Conservation (phyloP, 2,888 invertebrate species). For the Entomobrya multifasciata region DNA sequence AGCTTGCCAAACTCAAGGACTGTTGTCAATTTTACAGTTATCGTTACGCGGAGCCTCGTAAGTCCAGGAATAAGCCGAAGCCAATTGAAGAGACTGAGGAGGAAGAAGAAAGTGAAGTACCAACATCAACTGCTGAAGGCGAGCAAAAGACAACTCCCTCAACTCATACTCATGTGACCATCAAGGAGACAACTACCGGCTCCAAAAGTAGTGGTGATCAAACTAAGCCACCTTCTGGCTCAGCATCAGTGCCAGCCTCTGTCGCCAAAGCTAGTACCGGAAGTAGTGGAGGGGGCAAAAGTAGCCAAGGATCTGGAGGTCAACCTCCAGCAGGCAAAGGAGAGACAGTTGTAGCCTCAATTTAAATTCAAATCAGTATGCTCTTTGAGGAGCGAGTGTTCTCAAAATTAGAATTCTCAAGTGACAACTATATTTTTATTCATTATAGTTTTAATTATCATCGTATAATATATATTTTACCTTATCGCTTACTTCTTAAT, state of each 20-base stretch:
- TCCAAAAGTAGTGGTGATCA: neutral
- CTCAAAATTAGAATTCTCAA: neutral
- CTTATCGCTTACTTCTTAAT: neutral
- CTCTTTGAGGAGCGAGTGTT: too few relatives aligned
- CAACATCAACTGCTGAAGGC: neutral
- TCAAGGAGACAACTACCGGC: neutral
- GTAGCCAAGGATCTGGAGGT: neutral
- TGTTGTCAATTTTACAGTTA: slow-evolving; percentile 73
- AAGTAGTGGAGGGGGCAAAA: neutral
- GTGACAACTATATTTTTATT: slow-evolving; percentile 18
- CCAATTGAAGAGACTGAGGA: neutral
- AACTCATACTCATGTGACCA: too few relatives aligned
- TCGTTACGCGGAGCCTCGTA: slow-evolving; percentile 47
- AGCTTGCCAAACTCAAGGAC: slow-evolving; percentile 66
- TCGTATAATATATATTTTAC: neutral
- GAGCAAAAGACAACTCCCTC: neutral
- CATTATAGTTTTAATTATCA: neutral
- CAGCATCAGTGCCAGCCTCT: neutral
- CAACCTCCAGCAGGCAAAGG: too few relatives aligned
- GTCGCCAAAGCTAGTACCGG: neutral
- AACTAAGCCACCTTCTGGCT: neutral
- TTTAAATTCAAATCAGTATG: neutral
- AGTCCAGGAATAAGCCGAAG: slow-evolving; percentile 11
- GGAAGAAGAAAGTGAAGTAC: neutral
- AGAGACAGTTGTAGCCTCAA: neutral